These are phyloP conservation scores for Rhingia campestris DNA, from an alignment of 2,888 invertebrate genomes.

Conservation along the genomic window DNA sequence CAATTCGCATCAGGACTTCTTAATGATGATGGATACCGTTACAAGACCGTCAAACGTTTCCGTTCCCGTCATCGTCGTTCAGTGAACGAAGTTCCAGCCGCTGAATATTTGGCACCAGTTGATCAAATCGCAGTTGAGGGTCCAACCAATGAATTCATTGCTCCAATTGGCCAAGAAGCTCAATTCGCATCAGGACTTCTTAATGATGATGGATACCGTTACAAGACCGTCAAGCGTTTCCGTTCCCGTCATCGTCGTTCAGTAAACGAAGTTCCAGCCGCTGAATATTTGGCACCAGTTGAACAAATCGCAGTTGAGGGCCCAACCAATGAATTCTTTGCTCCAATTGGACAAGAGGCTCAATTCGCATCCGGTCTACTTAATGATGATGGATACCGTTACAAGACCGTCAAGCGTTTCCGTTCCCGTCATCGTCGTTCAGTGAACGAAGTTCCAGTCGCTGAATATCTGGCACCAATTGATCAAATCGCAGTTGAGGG, in stretches of 20 bases:
- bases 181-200: constrained; percentile 37
- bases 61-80: constrained; percentile 78
- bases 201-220: constrained; percentile 69
- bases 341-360: constrained; percentile 21
- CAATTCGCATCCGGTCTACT: constrained; percentile 75
- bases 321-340: constrained; percentile 30
- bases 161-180: constrained; percentile 56
- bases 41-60: constrained; percentile 59
- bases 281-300: constrained; percentile 58
- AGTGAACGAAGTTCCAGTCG: too few relatives aligned
- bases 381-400: constrained; percentile 80
- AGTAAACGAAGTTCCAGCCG: constrained; percentile 76
- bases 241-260: constrained; percentile 74
- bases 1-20: constrained; percentile 35
- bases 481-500: not conserved
- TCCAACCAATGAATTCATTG: constrained; percentile 42
- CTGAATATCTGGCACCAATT: too few relatives aligned
- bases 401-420: constrained; percentile 76
- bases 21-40: constrained; percentile 72
- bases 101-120: constrained; percentile 76
- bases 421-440: too few relatives aligned
- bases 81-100: constrained; percentile 77
- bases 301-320: constrained; percentile 15
- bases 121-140: constrained; percentile 7
- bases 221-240: constrained; percentile 58